Conservation (phyloP, 37 sponge, comb jelly and placozoan genomes). For the Chondrosia reniformis region DNA sequence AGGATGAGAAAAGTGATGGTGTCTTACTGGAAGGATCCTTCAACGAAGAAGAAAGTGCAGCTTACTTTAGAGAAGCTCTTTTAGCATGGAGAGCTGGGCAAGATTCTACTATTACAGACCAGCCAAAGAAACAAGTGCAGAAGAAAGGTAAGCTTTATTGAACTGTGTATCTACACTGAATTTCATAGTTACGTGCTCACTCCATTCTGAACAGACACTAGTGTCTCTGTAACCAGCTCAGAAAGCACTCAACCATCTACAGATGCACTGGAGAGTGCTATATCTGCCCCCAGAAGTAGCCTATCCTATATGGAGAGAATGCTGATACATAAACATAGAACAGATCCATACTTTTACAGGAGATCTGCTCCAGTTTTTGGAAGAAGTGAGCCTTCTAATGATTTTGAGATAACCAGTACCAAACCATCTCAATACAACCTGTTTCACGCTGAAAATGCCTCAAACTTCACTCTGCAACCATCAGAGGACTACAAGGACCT, state of each 20-base stretch:
- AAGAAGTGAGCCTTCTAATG: neutral
- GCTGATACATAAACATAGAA: constrained; percentile 29
- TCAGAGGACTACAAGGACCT: neutral
- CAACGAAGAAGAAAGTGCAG: constrained; percentile 63
- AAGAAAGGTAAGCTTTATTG: neutral
- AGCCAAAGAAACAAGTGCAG: neutral
- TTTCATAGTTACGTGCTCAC: neutral
- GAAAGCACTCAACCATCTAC: neutral
- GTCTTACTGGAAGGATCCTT: constrained; percentile 64
- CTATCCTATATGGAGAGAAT: constrained; percentile 61
- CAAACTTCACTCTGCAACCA: neutral
- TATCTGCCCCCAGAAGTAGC: neutral
- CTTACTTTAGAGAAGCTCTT: constrained; percentile 73
- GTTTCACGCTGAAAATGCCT: constrained; percentile 28
- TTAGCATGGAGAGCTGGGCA: constrained; percentile 56
- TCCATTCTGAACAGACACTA: neutral
- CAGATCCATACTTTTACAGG: constrained; percentile 10
- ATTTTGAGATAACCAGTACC: neutral
- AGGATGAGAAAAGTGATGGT: neutral
- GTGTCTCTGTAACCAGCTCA: neutral
- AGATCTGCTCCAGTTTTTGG: neutral
- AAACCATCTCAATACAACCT: constrained; percentile 56
- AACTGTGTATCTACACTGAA: neutral
- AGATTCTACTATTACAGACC: neutral
- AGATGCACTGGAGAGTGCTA: neutral